Evolutionary conservation across 2,113 vertebrate genomes (phyloP).

Genomic region (Pollachius pollachius): DNA sequence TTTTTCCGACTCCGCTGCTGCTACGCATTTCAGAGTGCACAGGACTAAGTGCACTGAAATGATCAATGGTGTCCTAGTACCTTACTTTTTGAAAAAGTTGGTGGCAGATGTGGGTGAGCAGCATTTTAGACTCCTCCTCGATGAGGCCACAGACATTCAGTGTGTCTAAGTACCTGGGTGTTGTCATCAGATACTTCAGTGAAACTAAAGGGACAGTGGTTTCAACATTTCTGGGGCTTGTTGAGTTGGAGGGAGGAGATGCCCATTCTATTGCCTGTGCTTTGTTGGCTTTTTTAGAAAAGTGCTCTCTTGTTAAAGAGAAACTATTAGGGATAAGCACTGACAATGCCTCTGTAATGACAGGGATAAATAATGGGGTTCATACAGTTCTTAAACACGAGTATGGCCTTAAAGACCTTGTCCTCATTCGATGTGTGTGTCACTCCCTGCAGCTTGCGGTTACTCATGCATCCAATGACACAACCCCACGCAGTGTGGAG

Average conservation of each 20-base stretch:
- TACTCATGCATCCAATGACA: too few relatives aligned
- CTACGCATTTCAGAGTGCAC: slow-evolving; percentile 8
- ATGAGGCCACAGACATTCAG: slow-evolving; percentile 7
- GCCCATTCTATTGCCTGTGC: slow-evolving; percentile 17
- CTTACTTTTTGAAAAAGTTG: slow-evolving; percentile 15
- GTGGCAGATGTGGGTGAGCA: slow-evolving; percentile 3
- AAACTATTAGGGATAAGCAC: slow-evolving; percentile 19
- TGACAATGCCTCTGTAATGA: slow-evolving; percentile 15
- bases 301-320: slow-evolving; percentile 13
- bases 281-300: slow-evolving; percentile 19
- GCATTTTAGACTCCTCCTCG: slow-evolving; percentile 16
- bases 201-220: background rate
- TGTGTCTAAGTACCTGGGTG: slow-evolving; percentile 23
- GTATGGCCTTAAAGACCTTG: too few relatives aligned
- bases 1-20: slow-evolving; percentile 9
- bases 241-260: slow-evolving; percentile 37
- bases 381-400: too few relatives aligned
- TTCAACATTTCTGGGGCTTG: slow-evolving; percentile 37
- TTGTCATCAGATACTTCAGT: too few relatives aligned
- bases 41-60: slow-evolving; percentile 1
- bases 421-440: too few relatives aligned
- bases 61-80: slow-evolving; percentile 1
- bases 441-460: too few relatives aligned
- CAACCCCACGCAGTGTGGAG: too few relatives aligned
- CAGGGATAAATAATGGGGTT: too few relatives aligned